Base-by-base conservation (phyloP, 2,888 invertebrate species). In the Himalopsyche tibetana region DNA sequence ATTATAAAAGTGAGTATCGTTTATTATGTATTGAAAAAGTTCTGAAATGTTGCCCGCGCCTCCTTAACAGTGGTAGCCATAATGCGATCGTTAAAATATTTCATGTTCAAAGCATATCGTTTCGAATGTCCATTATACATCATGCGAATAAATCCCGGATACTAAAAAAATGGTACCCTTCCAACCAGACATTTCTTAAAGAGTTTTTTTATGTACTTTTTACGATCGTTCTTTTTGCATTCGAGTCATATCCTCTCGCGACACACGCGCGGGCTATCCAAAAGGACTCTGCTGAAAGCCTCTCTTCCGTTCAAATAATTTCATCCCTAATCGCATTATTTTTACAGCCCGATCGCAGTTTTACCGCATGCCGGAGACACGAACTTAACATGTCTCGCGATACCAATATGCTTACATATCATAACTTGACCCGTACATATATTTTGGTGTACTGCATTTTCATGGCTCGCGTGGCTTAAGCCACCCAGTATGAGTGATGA, bases 271-370 rank as follows among this genome's bases (percentile, higher is more conserved):
- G 38, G 74, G 51, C 74, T 74, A 74, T 74, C 38, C 74, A 19
- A 38, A 38, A 74, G 38, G 38, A 38, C 74, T 74, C 51, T 5
- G 36, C 80, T 45, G 51, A 80, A 80, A 80, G 51, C 80, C 80
- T 80, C 42, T 80, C 51, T 80, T 80, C 80, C 51, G 51, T 80
- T 80, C 51, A 51, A 80, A 80, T 80, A 80, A 80, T 80, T 80
- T 51, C 45, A 80, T 80, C 80, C 74, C 80, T 80, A 80, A 80
- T 80, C 80, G 80, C 80, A 80, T 80, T 80, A 80, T 51, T 80
- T 80, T 80, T 80, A 80, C 45, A 51, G 80, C 80, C 19, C 45
- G 42, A 42, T 80, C 80, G 42, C 80, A 80, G 36, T 74, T 74
- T 74, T 74, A 74, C 74, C 74, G 74, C 74, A 74, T 74, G 74